phyloP scores from a whole-genome alignment of 2,888 invertebrate species.

The Rhogogaster chlorosoma region DNA sequence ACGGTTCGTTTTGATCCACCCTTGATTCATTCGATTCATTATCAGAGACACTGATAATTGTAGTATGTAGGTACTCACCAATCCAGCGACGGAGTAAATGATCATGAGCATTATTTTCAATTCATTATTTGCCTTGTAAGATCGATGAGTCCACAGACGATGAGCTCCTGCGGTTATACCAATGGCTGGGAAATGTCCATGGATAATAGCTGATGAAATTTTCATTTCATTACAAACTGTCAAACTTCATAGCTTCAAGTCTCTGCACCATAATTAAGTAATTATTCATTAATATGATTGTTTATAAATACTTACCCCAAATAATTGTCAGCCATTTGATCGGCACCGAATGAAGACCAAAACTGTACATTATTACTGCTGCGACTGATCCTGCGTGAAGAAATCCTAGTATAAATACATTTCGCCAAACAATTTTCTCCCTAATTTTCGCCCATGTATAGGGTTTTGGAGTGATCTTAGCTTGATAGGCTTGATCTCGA shows the following conservation, averaged over 20 bases:
- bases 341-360: constrained; percentile 19
- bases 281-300: too few relatives aligned
- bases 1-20: too few relatives aligned
- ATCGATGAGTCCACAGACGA: constrained; percentile 19
- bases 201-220: background rate
- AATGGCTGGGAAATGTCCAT: background rate
- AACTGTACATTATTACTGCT: background rate
- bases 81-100: background rate
- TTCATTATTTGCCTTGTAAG: constrained; percentile 12
- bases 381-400: background rate
- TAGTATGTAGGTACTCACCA: background rate
- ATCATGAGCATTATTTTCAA: background rate
- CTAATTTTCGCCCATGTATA: background rate
- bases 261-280: too few relatives aligned
- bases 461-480: background rate
- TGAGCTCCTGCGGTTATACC: constrained; percentile 23
- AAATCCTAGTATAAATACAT: background rate
- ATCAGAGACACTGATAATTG: too few relatives aligned
- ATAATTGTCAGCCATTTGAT: constrained; percentile 11
- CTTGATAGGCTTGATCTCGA: background rate
- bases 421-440: background rate
- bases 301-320: constrained; percentile 5
- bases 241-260: too few relatives aligned
- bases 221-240: background rate
- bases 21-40: too few relatives aligned